Evolutionary conservation across 2,113 vertebrate species (phyloP), one percentile per base, ranked within the genome.

Genomic region (Poecile atricapillus): DNA sequence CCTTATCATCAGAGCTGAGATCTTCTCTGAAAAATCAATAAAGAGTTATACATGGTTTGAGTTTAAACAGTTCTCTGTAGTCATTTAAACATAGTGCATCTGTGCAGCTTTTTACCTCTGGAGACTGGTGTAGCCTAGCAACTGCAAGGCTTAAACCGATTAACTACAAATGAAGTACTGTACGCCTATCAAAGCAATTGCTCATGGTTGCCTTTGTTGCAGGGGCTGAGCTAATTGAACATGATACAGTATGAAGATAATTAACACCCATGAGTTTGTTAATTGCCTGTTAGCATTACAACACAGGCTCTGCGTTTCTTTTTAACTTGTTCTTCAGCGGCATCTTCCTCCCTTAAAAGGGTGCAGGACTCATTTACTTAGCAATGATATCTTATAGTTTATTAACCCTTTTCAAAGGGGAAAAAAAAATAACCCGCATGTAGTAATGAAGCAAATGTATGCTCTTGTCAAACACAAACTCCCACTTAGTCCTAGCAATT

Each of bases 21-120:
- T 99, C 98, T 99, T 99, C 98, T 98, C 98, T 99, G 99, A 98
- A 99, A 99, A 99, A 99, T 99, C 99, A 99, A 99, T 99, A 99
- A 98, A 98, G 98, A 99, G 98, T 98, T 99, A 99, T 99, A 99
- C 99, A 99, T 98, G 98, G 99, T 98, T 99, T 98, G 99, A 99
- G 99, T 99, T 99, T 99, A 99, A 99, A 98, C 99, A 98, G 98
- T 99, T 99, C 98, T 99, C 98, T 98, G 98, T 99, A 98, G 98
- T 99, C 99, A 99, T 99, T 99, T 99, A 99, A 99, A 99, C 98
- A 98, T 98, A 98, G 98, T 98, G 98, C 98, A 98, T 98, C 97
- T 98, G 98, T 98, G 98, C 98, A 98, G 98, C 97, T 97, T 98
- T 98, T 96, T 97, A 98, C 98, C 98, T 98, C 98, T 95, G 93